These are phyloP conservation scores for Ptychoptera albimana DNA, from an alignment of 2,888 invertebrate genomes.

Conservation along the genomic window DNA sequence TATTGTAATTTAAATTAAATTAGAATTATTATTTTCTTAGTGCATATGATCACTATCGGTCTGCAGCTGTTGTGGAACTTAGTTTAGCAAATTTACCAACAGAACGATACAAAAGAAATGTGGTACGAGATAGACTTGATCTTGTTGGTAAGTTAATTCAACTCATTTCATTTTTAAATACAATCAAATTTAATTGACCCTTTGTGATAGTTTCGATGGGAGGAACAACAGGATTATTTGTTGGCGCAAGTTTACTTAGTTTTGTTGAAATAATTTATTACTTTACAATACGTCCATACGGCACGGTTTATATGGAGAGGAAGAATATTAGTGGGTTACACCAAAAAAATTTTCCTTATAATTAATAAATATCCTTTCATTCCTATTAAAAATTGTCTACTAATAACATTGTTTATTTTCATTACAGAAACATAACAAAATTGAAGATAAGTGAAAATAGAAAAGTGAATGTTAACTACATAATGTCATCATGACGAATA, in stretches of 20 bases:
- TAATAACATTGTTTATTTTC: no score
- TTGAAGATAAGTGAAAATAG: no score
- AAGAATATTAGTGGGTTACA: no score
- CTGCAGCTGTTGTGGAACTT: slow-evolving; percentile 37
- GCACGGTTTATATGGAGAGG: slow-evolving; percentile 8
- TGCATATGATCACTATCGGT: slow-evolving; percentile 18
- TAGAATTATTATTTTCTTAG: slow-evolving; percentile 8
- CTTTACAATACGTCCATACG: slow-evolving; percentile 30
- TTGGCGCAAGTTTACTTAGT: slow-evolving; percentile 49
- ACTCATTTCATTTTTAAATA: background rate
- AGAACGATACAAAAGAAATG: slow-evolving; percentile 54
- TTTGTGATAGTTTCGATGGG: slow-evolving; percentile 42
- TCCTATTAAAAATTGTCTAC: no score
- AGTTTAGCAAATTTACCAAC: slow-evolving; percentile 48
- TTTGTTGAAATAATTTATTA: slow-evolving; percentile 48
- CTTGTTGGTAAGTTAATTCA: slow-evolving; percentile 44
- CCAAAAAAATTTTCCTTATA: no score
- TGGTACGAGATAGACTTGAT: slow-evolving; percentile 54
- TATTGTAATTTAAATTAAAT: background rate
- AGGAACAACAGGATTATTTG: slow-evolving; percentile 46
- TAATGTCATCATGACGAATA: no score
- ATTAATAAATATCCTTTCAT: no score
- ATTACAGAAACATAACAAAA: no score
- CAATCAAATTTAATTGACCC: background rate
- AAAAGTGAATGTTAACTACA: no score